Percentiles rank a stretch among this genome's conserved stretches.
phyloP scores from a whole-genome alignment of 2,797 vertebrate species.

The Chiroxiphia lanceolata region DNA sequence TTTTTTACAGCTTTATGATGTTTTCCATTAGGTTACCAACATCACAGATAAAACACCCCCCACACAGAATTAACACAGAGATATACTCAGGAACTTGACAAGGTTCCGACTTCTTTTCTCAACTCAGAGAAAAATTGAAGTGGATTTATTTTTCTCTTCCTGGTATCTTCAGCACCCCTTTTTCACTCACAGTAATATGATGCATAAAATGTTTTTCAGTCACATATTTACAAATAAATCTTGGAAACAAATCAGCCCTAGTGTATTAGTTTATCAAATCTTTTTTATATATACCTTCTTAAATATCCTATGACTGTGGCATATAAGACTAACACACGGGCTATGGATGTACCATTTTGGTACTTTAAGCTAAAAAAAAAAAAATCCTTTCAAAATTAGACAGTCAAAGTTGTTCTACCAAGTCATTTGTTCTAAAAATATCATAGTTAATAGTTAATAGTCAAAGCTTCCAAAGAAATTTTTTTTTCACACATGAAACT shows the following conservation, averaged over 20 bases:
- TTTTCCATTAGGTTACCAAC: slow-evolving; percentile 17
- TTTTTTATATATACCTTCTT: background rate
- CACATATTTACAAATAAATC: background rate
- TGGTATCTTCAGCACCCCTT: background rate
- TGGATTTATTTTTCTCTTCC: background rate
- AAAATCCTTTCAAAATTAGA: background rate
- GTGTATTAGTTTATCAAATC: background rate
- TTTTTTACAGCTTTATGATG: background rate
- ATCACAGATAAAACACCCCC: background rate
- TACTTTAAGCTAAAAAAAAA: background rate
- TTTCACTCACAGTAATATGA: background rate
- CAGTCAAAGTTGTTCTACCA: background rate
- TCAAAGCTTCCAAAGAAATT: background rate
- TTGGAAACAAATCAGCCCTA: background rate
- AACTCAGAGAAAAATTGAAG: background rate
- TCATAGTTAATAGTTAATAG: no score
- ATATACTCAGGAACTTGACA: background rate
- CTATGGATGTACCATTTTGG: background rate
- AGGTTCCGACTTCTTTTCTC: background rate
- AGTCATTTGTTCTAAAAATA: background rate
- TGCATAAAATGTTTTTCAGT: background rate
- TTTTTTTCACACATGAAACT: background rate
- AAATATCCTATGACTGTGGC: background rate
- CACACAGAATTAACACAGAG: background rate
- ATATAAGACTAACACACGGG: background rate